These are phyloP conservation scores for Margarornis squamiger DNA, from an alignment of 2,797 vertebrate genomes.

Conservation along the genomic window DNA sequence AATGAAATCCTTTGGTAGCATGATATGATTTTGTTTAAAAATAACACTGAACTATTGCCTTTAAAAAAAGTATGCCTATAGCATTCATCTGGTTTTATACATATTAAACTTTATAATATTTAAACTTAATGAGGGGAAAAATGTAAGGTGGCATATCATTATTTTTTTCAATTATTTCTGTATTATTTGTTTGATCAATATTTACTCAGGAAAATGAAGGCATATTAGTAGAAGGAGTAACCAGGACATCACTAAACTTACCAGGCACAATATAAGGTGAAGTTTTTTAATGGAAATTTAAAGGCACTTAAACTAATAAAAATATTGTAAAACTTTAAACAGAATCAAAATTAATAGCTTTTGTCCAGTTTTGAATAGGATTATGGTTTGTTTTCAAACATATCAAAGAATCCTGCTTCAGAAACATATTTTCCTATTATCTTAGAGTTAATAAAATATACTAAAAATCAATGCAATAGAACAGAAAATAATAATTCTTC, in stretches of 20 bases:
- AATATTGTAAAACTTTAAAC: neutral
- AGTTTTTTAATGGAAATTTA: neutral
- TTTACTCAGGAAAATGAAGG: neutral
- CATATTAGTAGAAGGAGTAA: neutral
- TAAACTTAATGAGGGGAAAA: neutral
- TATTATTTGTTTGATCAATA: neutral
- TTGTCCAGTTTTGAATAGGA: neutral
- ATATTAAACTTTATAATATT: neutral
- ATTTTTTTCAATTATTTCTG: neutral
- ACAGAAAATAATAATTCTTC: neutral
- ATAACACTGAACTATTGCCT: neutral
- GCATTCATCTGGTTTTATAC: neutral
- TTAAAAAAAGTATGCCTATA: neutral
- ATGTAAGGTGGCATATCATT: rapidly evolving
- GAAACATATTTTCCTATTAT: neutral
- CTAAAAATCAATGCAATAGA: neutral
- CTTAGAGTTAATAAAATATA: neutral
- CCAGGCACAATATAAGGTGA: neutral
- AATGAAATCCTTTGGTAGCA: neutral
- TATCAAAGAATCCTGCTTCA: neutral
- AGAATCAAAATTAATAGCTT: neutral
- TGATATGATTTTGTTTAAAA: neutral
- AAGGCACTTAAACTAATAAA: neutral
- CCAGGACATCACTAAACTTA: neutral
- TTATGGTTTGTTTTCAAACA: neutral